Percentiles rank a stretch among this genome's conserved stretches.
Evolutionary conservation across 2,888 invertebrate genomes (phyloP).

Genomic region (Agriopis leucophaearia): DNA sequence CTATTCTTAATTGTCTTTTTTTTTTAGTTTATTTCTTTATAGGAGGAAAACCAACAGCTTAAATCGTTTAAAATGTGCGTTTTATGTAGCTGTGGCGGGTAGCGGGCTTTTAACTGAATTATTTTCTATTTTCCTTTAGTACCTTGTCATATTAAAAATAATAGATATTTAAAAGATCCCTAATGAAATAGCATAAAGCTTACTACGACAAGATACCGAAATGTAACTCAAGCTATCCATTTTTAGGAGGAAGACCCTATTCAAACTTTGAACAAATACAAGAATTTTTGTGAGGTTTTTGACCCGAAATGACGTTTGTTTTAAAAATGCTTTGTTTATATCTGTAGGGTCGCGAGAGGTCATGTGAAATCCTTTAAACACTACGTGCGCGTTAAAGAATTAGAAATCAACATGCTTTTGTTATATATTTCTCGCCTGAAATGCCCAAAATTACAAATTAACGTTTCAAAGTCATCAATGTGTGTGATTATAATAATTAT

Average conservation of each 20-base stretch:
- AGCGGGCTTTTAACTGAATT: not conserved
- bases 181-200: not conserved
- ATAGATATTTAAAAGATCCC: not conserved
- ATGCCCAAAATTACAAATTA: no score
- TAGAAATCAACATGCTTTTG: no score
- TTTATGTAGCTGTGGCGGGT: no score
- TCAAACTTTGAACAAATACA: slow-evolving; percentile 40
- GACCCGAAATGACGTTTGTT: slow-evolving; percentile 35
- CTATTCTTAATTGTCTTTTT: no score
- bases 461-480: no score
- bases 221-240: not conserved
- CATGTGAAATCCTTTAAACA: slow-evolving; percentile 28
- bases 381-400: not conserved
- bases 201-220: slow-evolving; percentile 11
- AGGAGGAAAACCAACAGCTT: no score
- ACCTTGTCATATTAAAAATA: slow-evolving; percentile 4
- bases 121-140: not conserved
- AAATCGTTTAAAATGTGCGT: no score
- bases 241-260: slow-evolving; percentile 22
- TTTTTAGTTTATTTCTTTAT: no score
- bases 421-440: not conserved
- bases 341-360: slow-evolving; percentile 19
- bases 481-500: no score
- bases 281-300: slow-evolving; percentile 40
- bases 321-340: slow-evolving; percentile 36